Percentiles rank a stretch among this genome's conserved stretches.
Conservation (phyloP, 2,888 invertebrate species). For the Plagodis pulveraria region DNA sequence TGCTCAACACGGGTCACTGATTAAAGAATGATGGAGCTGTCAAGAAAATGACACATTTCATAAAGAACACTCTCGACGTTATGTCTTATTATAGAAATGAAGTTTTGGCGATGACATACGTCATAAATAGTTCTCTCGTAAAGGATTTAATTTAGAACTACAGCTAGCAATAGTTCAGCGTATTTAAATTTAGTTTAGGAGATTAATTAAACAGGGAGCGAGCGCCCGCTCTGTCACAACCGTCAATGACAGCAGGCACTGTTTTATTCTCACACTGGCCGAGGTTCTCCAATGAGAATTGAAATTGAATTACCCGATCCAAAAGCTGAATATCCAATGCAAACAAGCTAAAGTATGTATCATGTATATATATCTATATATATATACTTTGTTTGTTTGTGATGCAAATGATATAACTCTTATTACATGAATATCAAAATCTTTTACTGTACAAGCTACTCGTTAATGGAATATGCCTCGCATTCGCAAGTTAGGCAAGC, state of each 20-base stretch:
- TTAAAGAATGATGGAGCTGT: constrained; percentile 36
- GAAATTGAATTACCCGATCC: constrained; percentile 74
- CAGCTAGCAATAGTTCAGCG: constrained; percentile 54
- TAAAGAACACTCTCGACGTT: constrained; percentile 45
- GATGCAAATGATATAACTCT: no score
- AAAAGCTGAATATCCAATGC: neutral
- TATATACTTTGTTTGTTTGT: no score
- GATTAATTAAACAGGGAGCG: constrained; percentile 72
- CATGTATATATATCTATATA: no score
- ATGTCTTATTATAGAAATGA: constrained; percentile 36
- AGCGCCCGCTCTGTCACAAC: constrained; percentile 64
- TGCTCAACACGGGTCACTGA: constrained; percentile 32
- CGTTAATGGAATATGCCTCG: no score
- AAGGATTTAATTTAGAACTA: constrained; percentile 58
- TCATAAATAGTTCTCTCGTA: constrained; percentile 53
- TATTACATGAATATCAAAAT: no score
- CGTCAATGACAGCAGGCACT: constrained; percentile 74
- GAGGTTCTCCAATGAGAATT: constrained; percentile 62
- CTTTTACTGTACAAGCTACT: no score
- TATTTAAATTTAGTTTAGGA: constrained; percentile 77
- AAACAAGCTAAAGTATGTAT: no score
- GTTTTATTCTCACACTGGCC: constrained; percentile 70
- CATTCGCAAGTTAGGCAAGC: no score
- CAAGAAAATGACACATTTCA: constrained; percentile 53
- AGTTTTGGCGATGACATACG: constrained; percentile 39